Evolutionary conservation across 2,888 invertebrate species (phyloP), one percentile per base, ranked within the genome.

Genomic region (Eurois occulta): DNA sequence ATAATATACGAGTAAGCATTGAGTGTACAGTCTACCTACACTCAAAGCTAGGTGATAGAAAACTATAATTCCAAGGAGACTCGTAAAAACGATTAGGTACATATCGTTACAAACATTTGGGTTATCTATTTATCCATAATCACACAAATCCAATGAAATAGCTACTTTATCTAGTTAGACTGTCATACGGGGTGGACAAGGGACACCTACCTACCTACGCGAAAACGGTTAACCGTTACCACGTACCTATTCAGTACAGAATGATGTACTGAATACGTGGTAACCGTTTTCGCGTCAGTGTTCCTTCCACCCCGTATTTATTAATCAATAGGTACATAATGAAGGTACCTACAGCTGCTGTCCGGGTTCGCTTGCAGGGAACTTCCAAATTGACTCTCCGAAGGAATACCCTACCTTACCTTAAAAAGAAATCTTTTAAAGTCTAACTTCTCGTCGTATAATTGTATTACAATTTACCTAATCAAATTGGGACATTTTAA

Each of bases 401-500:
- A 24, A 41, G 21, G 32, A 13, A 13, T 32, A 62, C 28, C 2
- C 21, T 52, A 24, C 28, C 2, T 35, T 52, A 24, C 28, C 28
- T 35, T 28, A 41, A n/a, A 55, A 13, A 16, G 0, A 60, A 70
- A 78, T 62, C 52, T 64, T 21, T 64, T 72, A 35, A 62, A 64
- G 24, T 52, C 11, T 35, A 72, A 80, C 28, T 38, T 52, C 52
- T n/a, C 24, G 24, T 32, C 35, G 41, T 64, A 11, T 72, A 78
- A 78, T 80, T 8, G 28, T 41, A 73, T 80, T 80, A 80, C 38
- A 55, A 77, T 74, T 55, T 46, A 55, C 11, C 10, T 74, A 74
- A 78, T 80, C 38, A 55, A 80, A 46, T 80, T 74, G 16, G 1
- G 18, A 28, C 2, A 16, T 21, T 64, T 38, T 64, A 72, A 21